Evolutionary conservation across 2,113 vertebrate genomes (phyloP).

Genomic region (Limnothrissa miodon): DNA sequence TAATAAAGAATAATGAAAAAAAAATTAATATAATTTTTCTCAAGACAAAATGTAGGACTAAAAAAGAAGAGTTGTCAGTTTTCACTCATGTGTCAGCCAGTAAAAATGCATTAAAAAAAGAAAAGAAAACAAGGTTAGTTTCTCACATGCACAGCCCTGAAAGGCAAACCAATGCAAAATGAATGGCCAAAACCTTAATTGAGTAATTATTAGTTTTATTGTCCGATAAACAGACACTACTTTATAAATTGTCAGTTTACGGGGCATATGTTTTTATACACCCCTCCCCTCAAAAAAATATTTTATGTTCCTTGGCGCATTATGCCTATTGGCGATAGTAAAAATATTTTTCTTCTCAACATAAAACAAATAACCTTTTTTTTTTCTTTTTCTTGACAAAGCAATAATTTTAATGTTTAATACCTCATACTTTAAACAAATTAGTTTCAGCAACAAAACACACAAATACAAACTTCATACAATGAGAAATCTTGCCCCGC

Average conservation of each 20-base stretch:
- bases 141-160: neutral
- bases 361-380: neutral
- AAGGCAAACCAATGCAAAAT: neutral
- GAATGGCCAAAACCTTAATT: neutral
- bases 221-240: neutral
- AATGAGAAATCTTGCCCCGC: conserved; percentile 50
- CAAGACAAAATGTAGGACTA: no score
- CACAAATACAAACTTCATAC: conserved; percentile 56
- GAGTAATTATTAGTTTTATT: neutral
- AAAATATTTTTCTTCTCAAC: neutral
- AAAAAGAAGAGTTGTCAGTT: neutral
- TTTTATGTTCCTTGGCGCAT: neutral
- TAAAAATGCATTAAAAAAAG: neutral
- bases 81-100: neutral
- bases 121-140: neutral
- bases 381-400: conserved; percentile 30
- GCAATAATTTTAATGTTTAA: conserved; percentile 37
- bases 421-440: conserved; percentile 52
- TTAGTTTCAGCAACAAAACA: conserved; percentile 40
- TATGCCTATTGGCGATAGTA: neutral
- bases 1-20: no score
- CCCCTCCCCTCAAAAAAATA: neutral
- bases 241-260: neutral
- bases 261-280: neutral
- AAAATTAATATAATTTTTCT: no score